Conservation (phyloP, 2,888 invertebrate species). For the Apotomis turbidana region DNA sequence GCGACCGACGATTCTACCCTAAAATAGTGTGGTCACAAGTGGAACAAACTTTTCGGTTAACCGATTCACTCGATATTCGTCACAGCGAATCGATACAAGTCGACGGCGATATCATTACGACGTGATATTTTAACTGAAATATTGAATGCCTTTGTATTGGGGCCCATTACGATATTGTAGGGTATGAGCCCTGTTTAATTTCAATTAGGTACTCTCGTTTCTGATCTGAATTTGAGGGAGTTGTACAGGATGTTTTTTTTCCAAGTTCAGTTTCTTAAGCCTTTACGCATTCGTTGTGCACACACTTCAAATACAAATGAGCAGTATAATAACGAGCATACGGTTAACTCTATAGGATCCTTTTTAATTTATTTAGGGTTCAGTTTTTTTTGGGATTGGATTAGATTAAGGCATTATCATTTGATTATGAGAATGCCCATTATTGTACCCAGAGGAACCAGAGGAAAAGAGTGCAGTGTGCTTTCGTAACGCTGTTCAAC, state of each 20-base stretch:
- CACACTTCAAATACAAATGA: background rate
- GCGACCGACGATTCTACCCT: background rate
- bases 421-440: no score
- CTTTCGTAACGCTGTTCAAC: no score
- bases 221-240: constrained; percentile 45
- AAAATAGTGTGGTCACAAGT: constrained; percentile 32
- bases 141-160: constrained; percentile 52
- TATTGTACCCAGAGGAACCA: no score
- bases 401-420: no score
- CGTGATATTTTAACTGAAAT: constrained; percentile 60
- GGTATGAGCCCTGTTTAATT: constrained; percentile 63
- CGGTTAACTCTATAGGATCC: no score
- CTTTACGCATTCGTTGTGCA: no score
- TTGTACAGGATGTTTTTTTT: constrained; percentile 52
- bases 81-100: constrained; percentile 55
- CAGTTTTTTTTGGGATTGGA: no score
- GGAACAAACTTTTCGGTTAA: constrained; percentile 46
- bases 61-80: constrained; percentile 52
- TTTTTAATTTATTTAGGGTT: no score
- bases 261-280: no score
- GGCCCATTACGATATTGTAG: constrained; percentile 65
- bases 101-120: constrained; percentile 55
- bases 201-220: constrained; percentile 65
- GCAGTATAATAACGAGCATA: no score
- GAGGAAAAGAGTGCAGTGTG: no score